Conservation (phyloP, 2,797 vertebrate genomes). For the Oreochromis grahami region DNA sequence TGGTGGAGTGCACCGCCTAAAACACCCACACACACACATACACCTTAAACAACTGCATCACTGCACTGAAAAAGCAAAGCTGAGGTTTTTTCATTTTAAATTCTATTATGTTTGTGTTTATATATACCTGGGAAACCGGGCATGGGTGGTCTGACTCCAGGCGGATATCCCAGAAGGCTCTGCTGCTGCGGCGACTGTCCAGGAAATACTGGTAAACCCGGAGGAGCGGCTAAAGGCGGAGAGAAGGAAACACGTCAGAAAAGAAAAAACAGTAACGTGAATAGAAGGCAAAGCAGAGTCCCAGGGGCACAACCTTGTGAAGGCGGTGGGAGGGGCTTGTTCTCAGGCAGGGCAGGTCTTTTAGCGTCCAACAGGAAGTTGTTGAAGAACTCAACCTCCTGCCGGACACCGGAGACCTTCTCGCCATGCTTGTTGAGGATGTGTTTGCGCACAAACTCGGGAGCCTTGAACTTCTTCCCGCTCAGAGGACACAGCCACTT, state of each 20-base stretch:
- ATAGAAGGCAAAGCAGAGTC: rapidly evolving
- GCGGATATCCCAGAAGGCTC: conserved; percentile 73
- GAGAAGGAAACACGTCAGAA: background rate
- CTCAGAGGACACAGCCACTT: conserved; percentile 92
- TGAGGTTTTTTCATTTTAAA: background rate
- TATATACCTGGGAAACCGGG: conserved; percentile 69
- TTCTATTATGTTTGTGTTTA: rapidly evolving
- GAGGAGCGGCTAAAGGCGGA: conserved; percentile 57
- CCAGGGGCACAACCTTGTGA: conserved; percentile 63
- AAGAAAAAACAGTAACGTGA: rapidly evolving
- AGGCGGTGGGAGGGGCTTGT: conserved; percentile 83
- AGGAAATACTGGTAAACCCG: conserved; percentile 77
- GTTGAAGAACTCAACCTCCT: conserved; percentile 91
- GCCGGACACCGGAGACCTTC: conserved; percentile 86
- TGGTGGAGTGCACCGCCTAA: conserved; percentile 75
- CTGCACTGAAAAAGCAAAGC: background rate
- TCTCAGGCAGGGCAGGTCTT: conserved; percentile 84
- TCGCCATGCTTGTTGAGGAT: conserved; percentile 91
- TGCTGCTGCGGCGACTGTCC: conserved; percentile 65
- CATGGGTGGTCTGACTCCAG: conserved; percentile 72
- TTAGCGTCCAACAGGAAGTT: conserved; percentile 89
- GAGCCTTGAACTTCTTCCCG: conserved; percentile 93
- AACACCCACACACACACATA: background rate
- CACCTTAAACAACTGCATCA: background rate
- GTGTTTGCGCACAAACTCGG: conserved; percentile 93